Evolutionary conservation across 2,797 vertebrate species (phyloP).

Genomic region (Phrynocephalus forsythii): DNA sequence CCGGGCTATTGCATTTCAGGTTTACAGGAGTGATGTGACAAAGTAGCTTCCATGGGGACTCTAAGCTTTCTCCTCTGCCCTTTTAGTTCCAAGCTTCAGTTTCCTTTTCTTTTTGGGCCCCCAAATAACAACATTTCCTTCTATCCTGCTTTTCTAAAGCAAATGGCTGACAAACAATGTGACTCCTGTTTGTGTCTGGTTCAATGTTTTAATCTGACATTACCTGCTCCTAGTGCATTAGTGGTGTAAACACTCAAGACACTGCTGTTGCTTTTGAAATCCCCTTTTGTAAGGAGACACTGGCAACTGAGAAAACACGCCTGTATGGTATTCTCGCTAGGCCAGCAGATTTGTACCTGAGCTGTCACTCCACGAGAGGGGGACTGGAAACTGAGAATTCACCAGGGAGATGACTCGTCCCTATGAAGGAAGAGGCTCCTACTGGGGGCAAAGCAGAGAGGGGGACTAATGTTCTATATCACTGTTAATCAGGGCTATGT

Average conservation of each 20-base stretch:
- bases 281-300: slow-evolving; percentile 65
- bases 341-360: slow-evolving; percentile 54
- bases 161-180: slow-evolving; percentile 40
- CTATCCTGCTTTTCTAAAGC: slow-evolving; percentile 27
- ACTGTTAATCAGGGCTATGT: slow-evolving; percentile 59
- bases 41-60: slow-evolving; percentile 74
- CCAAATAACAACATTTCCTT: slow-evolving; percentile 8
- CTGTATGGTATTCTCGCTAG: slow-evolving; percentile 36
- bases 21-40: slow-evolving; percentile 78
- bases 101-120: slow-evolving; percentile 42
- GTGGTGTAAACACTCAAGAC: slow-evolving; percentile 67
- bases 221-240: slow-evolving; percentile 46
- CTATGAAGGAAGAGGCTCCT: slow-evolving; percentile 65
- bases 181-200: slow-evolving; percentile 39
- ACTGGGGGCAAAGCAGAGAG: slow-evolving; percentile 74
- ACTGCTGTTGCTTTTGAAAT: slow-evolving; percentile 3
- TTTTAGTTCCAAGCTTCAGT: slow-evolving; percentile 52
- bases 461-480: slow-evolving; percentile 72
- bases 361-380: slow-evolving; percentile 58
- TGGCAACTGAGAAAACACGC: slow-evolving; percentile 53
- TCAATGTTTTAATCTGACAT: slow-evolving; percentile 63
- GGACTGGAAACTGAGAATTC: slow-evolving; percentile 78
- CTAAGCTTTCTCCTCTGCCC: slow-evolving; percentile 75
- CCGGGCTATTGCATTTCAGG: slow-evolving; percentile 80
- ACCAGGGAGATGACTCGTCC: slow-evolving; percentile 79